Conservation (phyloP, 2,888 invertebrate genomes). For the Theodoxus fluviatilis region DNA sequence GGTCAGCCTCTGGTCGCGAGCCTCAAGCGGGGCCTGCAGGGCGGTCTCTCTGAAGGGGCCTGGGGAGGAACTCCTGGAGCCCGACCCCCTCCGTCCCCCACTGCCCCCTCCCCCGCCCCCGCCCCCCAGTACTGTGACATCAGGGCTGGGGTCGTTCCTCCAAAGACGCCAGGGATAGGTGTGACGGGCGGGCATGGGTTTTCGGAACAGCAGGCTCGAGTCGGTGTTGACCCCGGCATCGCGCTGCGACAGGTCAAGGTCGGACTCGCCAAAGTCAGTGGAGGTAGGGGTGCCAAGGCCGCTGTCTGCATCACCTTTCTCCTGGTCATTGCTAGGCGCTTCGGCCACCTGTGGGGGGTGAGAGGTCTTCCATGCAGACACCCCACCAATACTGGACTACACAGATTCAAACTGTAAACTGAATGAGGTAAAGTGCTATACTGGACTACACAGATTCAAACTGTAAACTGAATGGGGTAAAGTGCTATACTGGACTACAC, state of each 20-base stretch:
- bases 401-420: too few relatives aligned
- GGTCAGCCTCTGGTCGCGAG: conserved; percentile 39
- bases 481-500: too few relatives aligned
- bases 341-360: too few relatives aligned
- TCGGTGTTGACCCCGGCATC: conserved; percentile 43
- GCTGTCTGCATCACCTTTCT: conserved; percentile 33
- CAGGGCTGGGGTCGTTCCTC: conserved; percentile 47
- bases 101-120: conserved; percentile 21
- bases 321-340: background rate
- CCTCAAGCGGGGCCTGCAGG: conserved; percentile 52
- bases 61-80: too few relatives aligned
- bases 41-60: conserved; percentile 52
- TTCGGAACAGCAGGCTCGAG: conserved; percentile 40
- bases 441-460: too few relatives aligned
- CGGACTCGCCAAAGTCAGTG: conserved; percentile 13
- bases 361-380: too few relatives aligned
- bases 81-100: too few relatives aligned
- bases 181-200: conserved; percentile 22
- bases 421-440: too few relatives aligned
- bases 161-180: conserved; percentile 58
- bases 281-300: conserved; percentile 34
- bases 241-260: background rate
- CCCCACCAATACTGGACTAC: too few relatives aligned
- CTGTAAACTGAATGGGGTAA: too few relatives aligned
- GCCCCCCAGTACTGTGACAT: conserved; percentile 36